Conservation (phyloP, 92 coral and sea anemone species). For the Actinostola sp. region DNA sequence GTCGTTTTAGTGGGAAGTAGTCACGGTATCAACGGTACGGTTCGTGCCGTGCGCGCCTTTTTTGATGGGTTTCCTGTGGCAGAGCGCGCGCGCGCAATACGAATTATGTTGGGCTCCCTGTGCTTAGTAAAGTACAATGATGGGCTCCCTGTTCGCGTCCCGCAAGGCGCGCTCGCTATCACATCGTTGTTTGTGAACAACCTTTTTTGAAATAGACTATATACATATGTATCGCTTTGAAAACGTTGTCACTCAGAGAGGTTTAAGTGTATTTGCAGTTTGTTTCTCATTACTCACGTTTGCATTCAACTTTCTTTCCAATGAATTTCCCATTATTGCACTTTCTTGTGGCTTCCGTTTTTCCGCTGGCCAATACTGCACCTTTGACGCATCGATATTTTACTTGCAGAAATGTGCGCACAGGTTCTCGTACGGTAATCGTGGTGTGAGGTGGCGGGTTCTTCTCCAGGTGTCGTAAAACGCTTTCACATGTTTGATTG, state of each 20-base stretch:
- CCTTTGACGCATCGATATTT: conserved; percentile 56
- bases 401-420: conserved; percentile 12
- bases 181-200: too few relatives aligned
- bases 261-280: too few relatives aligned
- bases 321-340: conserved; percentile 54
- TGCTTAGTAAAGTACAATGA: too few relatives aligned
- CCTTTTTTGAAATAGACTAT: too few relatives aligned
- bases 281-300: conserved; percentile 27
- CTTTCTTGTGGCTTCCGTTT: conserved; percentile 9
- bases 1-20: not conserved
- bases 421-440: conserved; percentile 11
- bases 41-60: too few relatives aligned
- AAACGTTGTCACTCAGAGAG: not conserved
- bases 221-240: too few relatives aligned
- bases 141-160: too few relatives aligned
- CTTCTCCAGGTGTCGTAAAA: conserved; percentile 21
- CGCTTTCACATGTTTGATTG: conserved; percentile 14
- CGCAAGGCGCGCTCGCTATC: too few relatives aligned
- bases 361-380: conserved; percentile 39
- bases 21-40: too few relatives aligned
- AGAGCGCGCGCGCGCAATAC: too few relatives aligned
- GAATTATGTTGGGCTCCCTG: too few relatives aligned
- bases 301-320: conserved; percentile 45
- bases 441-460: conserved; percentile 46
- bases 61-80: too few relatives aligned